Conservation (phyloP, 2,888 invertebrate genomes). For the Bhutanitis thaidina region DNA sequence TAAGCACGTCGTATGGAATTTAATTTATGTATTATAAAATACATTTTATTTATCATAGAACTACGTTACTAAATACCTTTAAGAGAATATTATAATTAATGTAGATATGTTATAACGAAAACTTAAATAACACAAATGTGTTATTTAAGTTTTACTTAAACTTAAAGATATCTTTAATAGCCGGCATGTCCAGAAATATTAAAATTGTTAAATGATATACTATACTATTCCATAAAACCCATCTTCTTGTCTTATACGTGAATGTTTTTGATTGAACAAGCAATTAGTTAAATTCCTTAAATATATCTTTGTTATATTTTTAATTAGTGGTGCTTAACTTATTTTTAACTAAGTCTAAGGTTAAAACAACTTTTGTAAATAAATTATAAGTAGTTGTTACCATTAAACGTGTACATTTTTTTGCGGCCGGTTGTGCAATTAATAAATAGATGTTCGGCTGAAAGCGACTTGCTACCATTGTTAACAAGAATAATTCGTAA, state of each 20-base stretch:
- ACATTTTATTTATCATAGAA: too few species aligned
- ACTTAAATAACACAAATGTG: too few species aligned
- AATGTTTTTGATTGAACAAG: not conserved
- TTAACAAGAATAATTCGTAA: conserved; percentile 1
- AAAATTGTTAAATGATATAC: too few species aligned
- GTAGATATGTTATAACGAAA: too few species aligned
- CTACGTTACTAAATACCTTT: too few species aligned
- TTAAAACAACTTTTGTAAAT: not conserved
- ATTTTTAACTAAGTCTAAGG: not conserved
- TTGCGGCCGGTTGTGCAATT: conserved; percentile 77
- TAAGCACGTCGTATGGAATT: too few species aligned
- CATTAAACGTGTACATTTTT: conserved; percentile 47
- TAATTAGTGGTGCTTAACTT: not conserved
- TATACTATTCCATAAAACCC: not conserved
- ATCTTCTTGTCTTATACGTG: not conserved
- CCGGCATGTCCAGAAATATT: too few species aligned
- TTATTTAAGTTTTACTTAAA: too few species aligned
- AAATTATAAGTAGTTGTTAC: conserved; percentile 24
- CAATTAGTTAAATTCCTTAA: not conserved
- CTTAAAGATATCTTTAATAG: too few species aligned
- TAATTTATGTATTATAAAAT: too few species aligned
- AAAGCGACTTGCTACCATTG: conserved; percentile 12
- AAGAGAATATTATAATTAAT: too few species aligned
- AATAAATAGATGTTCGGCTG: conserved; percentile 16
- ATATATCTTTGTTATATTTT: not conserved